Conservation (phyloP, 2,797 vertebrate genomes). For the Halcyon chelicuti region DNA sequence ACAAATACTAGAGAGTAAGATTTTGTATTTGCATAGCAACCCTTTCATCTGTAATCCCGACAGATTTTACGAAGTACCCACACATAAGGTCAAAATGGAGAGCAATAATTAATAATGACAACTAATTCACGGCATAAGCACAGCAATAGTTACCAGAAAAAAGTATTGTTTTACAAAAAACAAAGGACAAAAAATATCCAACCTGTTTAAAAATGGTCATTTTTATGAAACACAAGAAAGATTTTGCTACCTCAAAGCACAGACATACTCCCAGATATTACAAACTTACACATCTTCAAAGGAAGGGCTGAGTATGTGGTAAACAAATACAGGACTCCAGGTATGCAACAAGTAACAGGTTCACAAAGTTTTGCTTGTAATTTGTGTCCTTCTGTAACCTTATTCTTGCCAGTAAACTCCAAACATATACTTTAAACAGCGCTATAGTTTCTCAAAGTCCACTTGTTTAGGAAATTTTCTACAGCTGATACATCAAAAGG, state of each 20-base stretch:
- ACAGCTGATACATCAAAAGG: background rate
- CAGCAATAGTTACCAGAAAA: background rate
- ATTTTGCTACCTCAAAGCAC: background rate
- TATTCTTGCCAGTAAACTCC: background rate
- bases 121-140: background rate
- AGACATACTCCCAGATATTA: accelerated
- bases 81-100: background rate
- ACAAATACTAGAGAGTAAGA: constrained; percentile 16
- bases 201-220: background rate
- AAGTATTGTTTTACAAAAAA: background rate
- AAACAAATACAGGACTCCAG: background rate
- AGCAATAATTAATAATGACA: background rate
- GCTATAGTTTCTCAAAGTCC: background rate
- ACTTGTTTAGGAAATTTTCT: background rate
- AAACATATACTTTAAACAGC: background rate
- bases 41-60: background rate
- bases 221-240: background rate
- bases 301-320: background rate
- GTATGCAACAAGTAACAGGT: background rate
- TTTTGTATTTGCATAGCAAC: constrained; percentile 3
- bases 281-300: background rate
- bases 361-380: background rate
- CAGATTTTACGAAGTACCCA: background rate
- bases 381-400: background rate
- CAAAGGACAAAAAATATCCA: too few relatives aligned